Conservation (phyloP, 2,113 vertebrate genomes). For the Motacilla alba region DNA sequence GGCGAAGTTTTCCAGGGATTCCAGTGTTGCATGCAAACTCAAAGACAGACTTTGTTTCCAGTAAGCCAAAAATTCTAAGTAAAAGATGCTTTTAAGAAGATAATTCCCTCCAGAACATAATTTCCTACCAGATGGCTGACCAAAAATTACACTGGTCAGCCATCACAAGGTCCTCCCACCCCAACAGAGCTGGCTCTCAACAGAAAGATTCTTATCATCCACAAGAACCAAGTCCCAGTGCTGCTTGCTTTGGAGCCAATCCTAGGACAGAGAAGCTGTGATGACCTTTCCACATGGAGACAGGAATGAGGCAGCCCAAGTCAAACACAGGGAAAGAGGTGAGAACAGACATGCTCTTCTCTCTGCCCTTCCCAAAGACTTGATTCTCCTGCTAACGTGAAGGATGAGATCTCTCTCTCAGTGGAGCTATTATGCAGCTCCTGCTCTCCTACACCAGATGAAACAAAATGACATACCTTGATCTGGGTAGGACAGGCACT, state of each 20-base stretch:
- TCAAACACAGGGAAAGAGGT: neutral
- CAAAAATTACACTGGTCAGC: neutral
- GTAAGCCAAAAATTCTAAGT: neutral
- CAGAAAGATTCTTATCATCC: neutral
- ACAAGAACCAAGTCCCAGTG: neutral
- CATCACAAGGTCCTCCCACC: neutral
- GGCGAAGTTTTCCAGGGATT: neutral
- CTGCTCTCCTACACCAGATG: neutral
- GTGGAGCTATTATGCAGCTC: neutral
- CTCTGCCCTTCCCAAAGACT: neutral
- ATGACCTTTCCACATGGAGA: neutral
- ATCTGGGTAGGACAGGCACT: fast-evolving
- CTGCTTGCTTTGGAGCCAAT: neutral
- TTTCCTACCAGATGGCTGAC: neutral
- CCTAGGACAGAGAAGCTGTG: neutral
- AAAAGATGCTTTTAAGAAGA: neutral
- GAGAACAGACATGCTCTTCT: neutral
- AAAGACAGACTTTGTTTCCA: neutral
- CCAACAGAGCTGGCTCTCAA: neutral
- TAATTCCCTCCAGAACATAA: neutral
- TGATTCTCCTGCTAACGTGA: neutral
- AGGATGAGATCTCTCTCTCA: neutral
- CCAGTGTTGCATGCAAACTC: neutral
- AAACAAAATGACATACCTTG: neutral
- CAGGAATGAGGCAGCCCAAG: neutral